Conservation (phyloP, 1,140 invertebrate species). For the Lasaia peninsularis region DNA sequence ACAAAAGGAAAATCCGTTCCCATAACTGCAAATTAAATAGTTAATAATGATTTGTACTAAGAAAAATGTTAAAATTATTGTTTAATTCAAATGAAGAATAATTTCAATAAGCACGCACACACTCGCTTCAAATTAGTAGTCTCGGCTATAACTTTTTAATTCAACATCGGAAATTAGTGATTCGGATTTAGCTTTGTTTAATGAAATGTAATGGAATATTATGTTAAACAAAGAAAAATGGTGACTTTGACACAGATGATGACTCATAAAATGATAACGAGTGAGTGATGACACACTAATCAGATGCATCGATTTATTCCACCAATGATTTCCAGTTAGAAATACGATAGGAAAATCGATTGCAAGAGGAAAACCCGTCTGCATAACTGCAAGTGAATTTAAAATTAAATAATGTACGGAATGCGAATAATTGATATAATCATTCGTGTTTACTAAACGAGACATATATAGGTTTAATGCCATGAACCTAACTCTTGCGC, state of each 20-base stretch:
- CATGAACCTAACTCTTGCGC: slow-evolving; percentile 14
- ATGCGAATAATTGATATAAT: slow-evolving; percentile 30
- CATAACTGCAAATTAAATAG: too few relatives aligned
- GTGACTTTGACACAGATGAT: background rate
- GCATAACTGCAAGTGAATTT: slow-evolving; percentile 20
- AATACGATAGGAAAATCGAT: slow-evolving; percentile 9
- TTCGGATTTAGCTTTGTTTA: too few relatives aligned
- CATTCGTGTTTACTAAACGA: slow-evolving; percentile 29
- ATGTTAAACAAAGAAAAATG: too few relatives aligned
- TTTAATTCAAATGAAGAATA: too few relatives aligned
- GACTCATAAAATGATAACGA: background rate
- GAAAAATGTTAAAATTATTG: too few relatives aligned
- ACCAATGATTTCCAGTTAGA: background rate
- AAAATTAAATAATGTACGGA: slow-evolving; percentile 16
- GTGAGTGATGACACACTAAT: background rate
- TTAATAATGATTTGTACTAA: too few relatives aligned
- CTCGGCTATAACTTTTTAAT: too few relatives aligned
- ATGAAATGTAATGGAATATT: too few relatives aligned
- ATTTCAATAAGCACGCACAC: too few relatives aligned
- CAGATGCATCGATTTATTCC: background rate
- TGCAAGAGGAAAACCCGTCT: background rate
- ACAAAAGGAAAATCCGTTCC: too few relatives aligned
- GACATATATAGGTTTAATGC: slow-evolving; percentile 34
- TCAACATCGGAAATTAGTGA: too few relatives aligned
- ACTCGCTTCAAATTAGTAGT: too few relatives aligned